phyloP scores from a whole-genome alignment of 1,140 invertebrate genomes.

The Achroia grisella region DNA sequence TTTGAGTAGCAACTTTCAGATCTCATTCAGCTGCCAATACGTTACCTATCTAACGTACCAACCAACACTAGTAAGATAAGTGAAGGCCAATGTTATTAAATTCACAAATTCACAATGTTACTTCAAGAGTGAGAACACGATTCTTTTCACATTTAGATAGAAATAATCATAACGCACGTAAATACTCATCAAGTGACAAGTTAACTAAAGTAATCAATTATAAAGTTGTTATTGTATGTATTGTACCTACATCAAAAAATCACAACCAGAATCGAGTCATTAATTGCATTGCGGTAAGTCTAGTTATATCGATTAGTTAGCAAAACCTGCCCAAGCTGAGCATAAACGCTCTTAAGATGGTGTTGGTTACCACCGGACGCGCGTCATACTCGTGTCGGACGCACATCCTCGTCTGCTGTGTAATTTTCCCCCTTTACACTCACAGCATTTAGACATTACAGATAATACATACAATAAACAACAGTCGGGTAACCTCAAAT shows the following conservation, averaged over 20 bases:
- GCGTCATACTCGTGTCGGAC: constrained; percentile 61
- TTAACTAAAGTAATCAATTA: too few species aligned
- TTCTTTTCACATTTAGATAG: too few species aligned
- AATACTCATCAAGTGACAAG: too few species aligned
- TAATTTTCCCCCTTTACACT: constrained; percentile 54
- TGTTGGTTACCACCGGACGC: constrained; percentile 39
- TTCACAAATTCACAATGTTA: too few species aligned
- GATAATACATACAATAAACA: constrained; percentile 32
- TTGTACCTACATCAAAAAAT: too few species aligned
- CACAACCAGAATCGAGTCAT: background rate
- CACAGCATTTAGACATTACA: constrained; percentile 18
- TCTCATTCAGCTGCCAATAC: constrained; percentile 31
- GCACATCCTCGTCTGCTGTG: constrained; percentile 52
- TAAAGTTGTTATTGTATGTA: too few species aligned
- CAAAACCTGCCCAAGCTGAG: constrained; percentile 13
- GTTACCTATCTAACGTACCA: constrained; percentile 3
- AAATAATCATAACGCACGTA: too few species aligned
- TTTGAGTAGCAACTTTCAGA: constrained; percentile 22
- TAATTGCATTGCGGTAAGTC: constrained; percentile 1
- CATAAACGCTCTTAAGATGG: constrained; percentile 31
- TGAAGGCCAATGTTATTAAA: background rate
- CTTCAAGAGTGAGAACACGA: too few species aligned
- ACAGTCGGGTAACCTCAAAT: constrained; percentile 34
- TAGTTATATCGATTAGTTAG: constrained; percentile 14
- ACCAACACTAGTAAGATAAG: background rate